Base-by-base conservation (phyloP, 2,888 invertebrate genomes). In the Nomada fucata region DNA sequence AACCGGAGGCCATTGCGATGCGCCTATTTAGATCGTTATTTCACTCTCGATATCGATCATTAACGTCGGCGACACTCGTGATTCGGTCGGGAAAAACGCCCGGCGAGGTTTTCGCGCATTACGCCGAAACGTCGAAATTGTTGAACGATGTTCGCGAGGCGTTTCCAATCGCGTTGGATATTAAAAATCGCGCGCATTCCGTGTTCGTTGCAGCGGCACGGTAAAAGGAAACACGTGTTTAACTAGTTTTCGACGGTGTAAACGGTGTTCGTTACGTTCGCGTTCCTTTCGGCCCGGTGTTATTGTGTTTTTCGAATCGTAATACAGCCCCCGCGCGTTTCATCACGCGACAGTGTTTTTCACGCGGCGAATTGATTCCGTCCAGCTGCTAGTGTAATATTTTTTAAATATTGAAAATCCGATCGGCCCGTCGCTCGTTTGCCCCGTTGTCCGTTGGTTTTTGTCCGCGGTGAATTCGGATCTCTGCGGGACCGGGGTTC, bases 141-240 rank as follows among this genome's bases (percentile, higher is more conserved):
- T 36, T 26, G 57, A 65, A 15, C 42, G 23, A 57, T 23, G 57
- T 57, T 59, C 47, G 26, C n/a, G 18, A 50, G 47, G 20, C 13
- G 47, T 64, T 67, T 57, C 59, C 20, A 20, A 20, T 50, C n/a
- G 18, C 13, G 3, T 53, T 9, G n/a, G 10, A 57, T 55, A 74
- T 67, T 67, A 55, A 64, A 64, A 53, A 64, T 50, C 42, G n/a
- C 26, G n/a, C 13, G 15, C 23, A 13, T 42, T 20, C 42, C 15
- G 20, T 10, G 42, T 36, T 36, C 36, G 23, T 1, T 10, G n/a
- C 15, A 11, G 11, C 4, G 50, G 5, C 10, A 42, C 10, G n/a
- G 47, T 59, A 29, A 70, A 70, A 71, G 13, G 50, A 20, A 26
- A 70, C 70, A 47, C 44, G n/a, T 50, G 59, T 70, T 70, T 47